Evolutionary conservation across 2,888 invertebrate genomes (phyloP).

Genomic region (Xylota segnis): DNA sequence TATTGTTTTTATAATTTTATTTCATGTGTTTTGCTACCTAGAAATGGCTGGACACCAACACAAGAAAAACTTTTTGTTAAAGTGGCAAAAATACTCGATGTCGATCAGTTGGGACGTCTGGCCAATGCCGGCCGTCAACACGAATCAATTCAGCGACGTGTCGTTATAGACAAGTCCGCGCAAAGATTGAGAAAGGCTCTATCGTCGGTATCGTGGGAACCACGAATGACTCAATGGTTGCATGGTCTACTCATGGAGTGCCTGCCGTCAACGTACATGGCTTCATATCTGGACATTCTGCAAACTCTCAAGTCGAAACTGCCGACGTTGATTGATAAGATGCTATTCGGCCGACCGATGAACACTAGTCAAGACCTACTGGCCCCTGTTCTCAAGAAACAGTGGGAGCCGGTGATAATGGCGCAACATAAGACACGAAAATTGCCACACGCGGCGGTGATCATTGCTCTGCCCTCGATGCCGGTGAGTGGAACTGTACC

Average conservation of each 20-base stretch:
- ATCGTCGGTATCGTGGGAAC: conserved; percentile 90
- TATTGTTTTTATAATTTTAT: not conserved
- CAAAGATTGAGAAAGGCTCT: conserved; percentile 88
- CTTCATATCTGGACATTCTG: conserved; percentile 91
- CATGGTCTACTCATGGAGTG: conserved; percentile 89
- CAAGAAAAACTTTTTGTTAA: conserved; percentile 89
- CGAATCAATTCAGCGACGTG: conserved; percentile 89
- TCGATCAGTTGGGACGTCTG: conserved; percentile 88
- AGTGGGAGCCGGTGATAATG: conserved; percentile 91
- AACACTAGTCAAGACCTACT: conserved; percentile 88
- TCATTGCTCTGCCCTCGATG: conserved; percentile 87
- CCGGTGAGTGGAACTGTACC: conserved; percentile 84
- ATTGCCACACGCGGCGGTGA: conserved; percentile 88
- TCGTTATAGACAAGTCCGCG: conserved; percentile 89
- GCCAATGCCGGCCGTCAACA: conserved; percentile 86
- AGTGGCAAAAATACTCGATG: conserved; percentile 88
- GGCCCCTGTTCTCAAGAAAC: conserved; percentile 86
- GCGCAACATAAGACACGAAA: conserved; percentile 87
- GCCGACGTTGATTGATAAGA: conserved; percentile 90
- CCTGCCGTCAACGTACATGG: conserved; percentile 88
- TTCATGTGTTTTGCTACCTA: conserved; percentile 83
- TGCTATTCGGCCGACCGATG: conserved; percentile 87
- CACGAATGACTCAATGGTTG: conserved; percentile 90
- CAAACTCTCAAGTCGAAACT: conserved; percentile 90
- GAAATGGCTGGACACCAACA: conserved; percentile 87